A percentile compares a stretch with the other conserved stretches of the same genome.
Conservation (phyloP, 1,140 invertebrate genomes). For the Venturia canescens region DNA sequence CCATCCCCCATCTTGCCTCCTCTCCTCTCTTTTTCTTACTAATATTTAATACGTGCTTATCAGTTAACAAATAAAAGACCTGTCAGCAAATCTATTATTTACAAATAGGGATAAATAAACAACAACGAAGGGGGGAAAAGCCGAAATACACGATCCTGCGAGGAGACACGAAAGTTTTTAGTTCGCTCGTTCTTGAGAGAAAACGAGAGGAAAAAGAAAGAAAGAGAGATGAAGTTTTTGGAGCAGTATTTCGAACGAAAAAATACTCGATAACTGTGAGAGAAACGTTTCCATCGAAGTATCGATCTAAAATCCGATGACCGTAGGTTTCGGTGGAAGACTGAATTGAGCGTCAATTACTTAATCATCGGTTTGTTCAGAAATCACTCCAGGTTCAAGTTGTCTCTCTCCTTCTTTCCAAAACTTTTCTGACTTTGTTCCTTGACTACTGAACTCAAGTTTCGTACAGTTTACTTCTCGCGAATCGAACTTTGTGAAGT, state of each 20-base stretch:
- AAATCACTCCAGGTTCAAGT: background rate
- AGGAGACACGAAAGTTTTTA: conserved; percentile 11
- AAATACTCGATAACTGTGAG: too few relatives aligned
- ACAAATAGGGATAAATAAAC: conserved; percentile 50
- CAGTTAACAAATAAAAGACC: conserved; percentile 48
- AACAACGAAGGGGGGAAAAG: conserved; percentile 14
- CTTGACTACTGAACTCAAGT: background rate
- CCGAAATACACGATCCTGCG: background rate
- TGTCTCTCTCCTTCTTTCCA: background rate
- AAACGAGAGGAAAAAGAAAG: background rate
- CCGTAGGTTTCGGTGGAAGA: conserved; percentile 19
- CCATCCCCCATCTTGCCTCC: too few relatives aligned
- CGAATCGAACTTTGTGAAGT: conserved; percentile 41
- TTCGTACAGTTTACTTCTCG: background rate
- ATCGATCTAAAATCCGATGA: background rate
- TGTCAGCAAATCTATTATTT: conserved; percentile 48
- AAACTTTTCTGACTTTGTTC: too few relatives aligned
- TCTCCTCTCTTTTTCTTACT: conserved; percentile 5
- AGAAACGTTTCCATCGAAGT: too few relatives aligned
- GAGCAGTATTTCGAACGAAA: background rate
- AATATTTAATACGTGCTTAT: conserved; percentile 23
- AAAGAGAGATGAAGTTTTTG: background rate
- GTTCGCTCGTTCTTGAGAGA: background rate
- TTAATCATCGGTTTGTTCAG: background rate
- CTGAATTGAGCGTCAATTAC: conserved; percentile 14